These are phyloP conservation scores for Cerastoderma edule DNA, from an alignment of 2,888 invertebrate genomes.

Conservation along the genomic window DNA sequence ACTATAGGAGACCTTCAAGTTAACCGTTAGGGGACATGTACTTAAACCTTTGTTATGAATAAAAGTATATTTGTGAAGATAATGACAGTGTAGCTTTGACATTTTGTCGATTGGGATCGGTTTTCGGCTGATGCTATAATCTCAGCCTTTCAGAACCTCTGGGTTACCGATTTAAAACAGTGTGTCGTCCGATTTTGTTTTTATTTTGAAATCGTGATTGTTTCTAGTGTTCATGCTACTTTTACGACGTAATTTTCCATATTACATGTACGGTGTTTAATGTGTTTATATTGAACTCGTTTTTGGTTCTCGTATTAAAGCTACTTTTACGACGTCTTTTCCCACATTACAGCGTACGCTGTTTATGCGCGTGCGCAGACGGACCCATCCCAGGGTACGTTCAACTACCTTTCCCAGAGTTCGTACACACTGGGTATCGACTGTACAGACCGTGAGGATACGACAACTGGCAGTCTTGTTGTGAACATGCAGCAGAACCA, in stretches of 20 bases:
- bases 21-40: no score
- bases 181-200: neutral
- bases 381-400: slow-evolving; percentile 4
- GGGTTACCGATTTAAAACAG: neutral
- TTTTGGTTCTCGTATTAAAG: neutral
- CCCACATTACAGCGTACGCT: neutral
- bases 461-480: slow-evolving; percentile 31
- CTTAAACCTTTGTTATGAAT: no score
- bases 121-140: no score
- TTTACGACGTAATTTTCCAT: neutral
- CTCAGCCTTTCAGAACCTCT: no score
- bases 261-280: neutral
- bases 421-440: slow-evolving; percentile 20
- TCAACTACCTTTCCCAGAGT: slow-evolving; percentile 26
- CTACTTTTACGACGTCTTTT: neutral
- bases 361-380: slow-evolving; percentile 2
- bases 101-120: no score
- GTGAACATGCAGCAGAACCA: slow-evolving; percentile 42
- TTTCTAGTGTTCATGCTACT: neutral
- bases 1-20: no score
- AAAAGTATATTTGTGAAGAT: no score
- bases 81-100: no score
- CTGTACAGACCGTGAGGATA: slow-evolving; percentile 33
- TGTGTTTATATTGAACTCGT: neutral
- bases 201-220: neutral